Conservation (phyloP, 1,140 invertebrate genomes). For the Protaetia brevitarsis region DNA sequence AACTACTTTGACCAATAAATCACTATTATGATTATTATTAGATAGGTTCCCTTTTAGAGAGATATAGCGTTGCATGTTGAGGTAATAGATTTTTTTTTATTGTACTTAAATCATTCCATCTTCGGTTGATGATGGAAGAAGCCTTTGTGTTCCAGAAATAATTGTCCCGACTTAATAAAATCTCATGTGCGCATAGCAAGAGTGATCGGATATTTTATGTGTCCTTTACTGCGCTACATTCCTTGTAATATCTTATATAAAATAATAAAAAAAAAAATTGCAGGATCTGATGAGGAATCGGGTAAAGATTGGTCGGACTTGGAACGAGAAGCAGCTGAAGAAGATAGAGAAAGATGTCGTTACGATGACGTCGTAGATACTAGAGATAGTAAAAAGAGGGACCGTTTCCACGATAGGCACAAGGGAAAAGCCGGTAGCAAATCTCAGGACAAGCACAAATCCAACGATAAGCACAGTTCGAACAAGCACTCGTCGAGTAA, state of each 20-base stretch:
- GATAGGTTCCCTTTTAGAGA: no score
- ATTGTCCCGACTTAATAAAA: no score
- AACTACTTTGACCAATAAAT: no score
- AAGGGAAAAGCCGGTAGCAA: conserved; percentile 30
- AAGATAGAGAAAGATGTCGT: conserved; percentile 68
- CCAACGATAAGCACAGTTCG: conserved; percentile 47
- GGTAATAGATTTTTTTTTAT: not conserved
- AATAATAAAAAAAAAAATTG: not conserved
- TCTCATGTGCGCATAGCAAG: not conserved
- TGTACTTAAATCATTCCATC: not conserved
- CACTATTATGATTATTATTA: no score
- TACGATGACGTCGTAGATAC: conserved; percentile 42
- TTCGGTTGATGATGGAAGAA: no score
- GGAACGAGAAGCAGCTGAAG: conserved; percentile 89
- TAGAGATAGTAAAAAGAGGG: conserved; percentile 43
- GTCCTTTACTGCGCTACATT: conserved; percentile 47
- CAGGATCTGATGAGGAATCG: conserved; percentile 88
- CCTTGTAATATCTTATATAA: not conserved
- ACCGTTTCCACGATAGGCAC: conserved; percentile 29
- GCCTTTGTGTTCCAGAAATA: no score
- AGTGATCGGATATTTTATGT: conserved; percentile 12
- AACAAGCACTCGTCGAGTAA: conserved; percentile 36
- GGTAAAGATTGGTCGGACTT: conserved; percentile 98
- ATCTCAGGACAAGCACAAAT: conserved; percentile 46
- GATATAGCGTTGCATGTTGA: no score